Evolutionary conservation across 2,888 invertebrate genomes (phyloP).

Genomic region (Eupithecia dodoneata): DNA sequence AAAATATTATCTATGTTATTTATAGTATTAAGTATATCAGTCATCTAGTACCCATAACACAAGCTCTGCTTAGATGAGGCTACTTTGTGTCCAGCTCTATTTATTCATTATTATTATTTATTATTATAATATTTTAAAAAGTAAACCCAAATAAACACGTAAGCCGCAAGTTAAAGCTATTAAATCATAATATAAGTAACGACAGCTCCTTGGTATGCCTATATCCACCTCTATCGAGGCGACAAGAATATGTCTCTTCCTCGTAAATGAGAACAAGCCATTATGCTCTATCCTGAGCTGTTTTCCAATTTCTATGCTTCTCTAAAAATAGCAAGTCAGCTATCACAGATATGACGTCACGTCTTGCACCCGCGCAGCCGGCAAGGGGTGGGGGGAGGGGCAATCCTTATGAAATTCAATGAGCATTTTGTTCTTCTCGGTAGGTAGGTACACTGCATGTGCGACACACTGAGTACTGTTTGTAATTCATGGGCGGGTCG

Average conservation of each 20-base stretch:
- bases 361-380: not conserved
- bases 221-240: not conserved
- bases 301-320: not conserved
- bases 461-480: constrained; percentile 23
- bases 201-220: too few relatives aligned
- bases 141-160: not conserved
- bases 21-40: too few relatives aligned
- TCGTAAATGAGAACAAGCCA: not conserved
- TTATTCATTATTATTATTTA: too few relatives aligned
- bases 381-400: constrained; percentile 31
- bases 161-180: not conserved
- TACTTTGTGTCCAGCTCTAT: too few relatives aligned
- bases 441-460: constrained; percentile 44
- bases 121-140: not conserved
- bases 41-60: too few relatives aligned
- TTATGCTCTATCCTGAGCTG: not conserved
- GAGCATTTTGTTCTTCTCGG: constrained; percentile 67
- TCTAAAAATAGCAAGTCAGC: not conserved
- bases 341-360: not conserved
- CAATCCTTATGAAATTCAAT: constrained; percentile 74
- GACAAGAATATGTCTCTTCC: not conserved
- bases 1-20: too few relatives aligned
- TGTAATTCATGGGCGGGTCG: constrained; percentile 1
- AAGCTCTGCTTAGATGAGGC: too few relatives aligned
- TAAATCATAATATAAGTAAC: not conserved